Conservation (phyloP, 64 coral and sea anemone species). For the Pocillopora verrucosa region DNA sequence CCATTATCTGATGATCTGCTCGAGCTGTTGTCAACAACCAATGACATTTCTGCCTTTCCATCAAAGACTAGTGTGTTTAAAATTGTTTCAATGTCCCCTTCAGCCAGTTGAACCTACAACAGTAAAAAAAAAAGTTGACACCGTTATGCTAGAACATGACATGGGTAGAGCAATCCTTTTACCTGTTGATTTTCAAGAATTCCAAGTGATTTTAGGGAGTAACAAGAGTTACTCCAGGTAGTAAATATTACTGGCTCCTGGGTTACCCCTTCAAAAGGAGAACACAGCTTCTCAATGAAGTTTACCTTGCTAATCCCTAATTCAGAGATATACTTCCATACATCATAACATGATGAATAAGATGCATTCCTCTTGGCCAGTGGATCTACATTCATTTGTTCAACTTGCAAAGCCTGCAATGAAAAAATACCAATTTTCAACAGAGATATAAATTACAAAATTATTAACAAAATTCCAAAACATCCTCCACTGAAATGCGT, state of each 20-base stretch:
- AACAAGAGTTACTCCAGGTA: too few relatives aligned
- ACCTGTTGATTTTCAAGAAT: too few relatives aligned
- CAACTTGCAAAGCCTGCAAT: slow-evolving; percentile 72
- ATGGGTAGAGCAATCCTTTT: background rate
- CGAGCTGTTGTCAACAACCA: slow-evolving; percentile 67
- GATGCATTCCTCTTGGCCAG: slow-evolving; percentile 90
- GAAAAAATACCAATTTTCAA: background rate
- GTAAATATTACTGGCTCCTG: too few relatives aligned
- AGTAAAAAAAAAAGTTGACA: background rate
- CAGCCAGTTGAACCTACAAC: slow-evolving; percentile 76
- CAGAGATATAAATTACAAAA: background rate
- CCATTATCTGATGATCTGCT: slow-evolving; percentile 52
- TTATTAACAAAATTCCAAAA: background rate
- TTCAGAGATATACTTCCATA: slow-evolving; percentile 92
- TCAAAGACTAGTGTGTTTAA: slow-evolving; percentile 92
- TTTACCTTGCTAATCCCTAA: slow-evolving; percentile 97
- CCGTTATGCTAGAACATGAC: background rate
- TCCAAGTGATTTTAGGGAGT: too few relatives aligned
- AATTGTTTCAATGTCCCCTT: slow-evolving; percentile 96
- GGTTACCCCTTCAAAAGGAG: too few relatives aligned
- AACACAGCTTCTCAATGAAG: too few relatives aligned
- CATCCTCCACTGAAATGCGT: too few relatives aligned
- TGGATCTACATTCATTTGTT: slow-evolving; percentile 72
- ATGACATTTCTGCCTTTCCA: slow-evolving; percentile 86
- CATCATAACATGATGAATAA: slow-evolving; percentile 85